These are phyloP conservation scores for Megaceryle maxima DNA, from an alignment of 2,113 vertebrate species.

Conservation along the genomic window DNA sequence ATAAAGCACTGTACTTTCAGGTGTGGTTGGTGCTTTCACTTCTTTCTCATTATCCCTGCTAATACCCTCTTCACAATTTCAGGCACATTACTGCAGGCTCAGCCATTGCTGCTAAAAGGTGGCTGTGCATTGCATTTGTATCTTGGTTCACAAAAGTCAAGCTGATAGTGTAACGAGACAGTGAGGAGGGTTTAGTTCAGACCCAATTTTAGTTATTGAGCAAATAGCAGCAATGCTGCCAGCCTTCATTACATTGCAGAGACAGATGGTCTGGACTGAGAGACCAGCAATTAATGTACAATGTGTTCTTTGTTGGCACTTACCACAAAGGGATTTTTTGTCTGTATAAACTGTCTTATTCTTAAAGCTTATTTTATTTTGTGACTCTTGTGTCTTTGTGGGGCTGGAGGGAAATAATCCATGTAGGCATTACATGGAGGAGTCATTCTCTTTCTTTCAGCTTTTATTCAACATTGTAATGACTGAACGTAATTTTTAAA, in stretches of 20 bases:
- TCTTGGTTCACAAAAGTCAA: not conserved
- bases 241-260: slow-evolving; percentile 72
- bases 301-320: slow-evolving; percentile 74
- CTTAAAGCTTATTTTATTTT: slow-evolving; percentile 71
- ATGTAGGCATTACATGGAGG: not conserved
- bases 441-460: not conserved
- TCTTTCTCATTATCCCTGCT: not conserved
- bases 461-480: not conserved
- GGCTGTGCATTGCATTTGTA: not conserved
- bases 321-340: slow-evolving; percentile 62
- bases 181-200: slow-evolving; percentile 65
- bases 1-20: not conserved
- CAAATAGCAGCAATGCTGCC: slow-evolving; percentile 68
- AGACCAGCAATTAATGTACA: slow-evolving; percentile 81
- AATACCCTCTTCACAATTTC: not conserved
- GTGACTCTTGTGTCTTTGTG: slow-evolving; percentile 2
- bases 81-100: not conserved
- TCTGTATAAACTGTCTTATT: slow-evolving; percentile 58
- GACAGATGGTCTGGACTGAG: slow-evolving; percentile 80
- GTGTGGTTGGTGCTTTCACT: not conserved
- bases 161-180: slow-evolving; percentile 29
- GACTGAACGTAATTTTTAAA: not conserved
- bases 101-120: not conserved
- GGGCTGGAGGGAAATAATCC: slow-evolving; percentile 1
- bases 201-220: slow-evolving; percentile 69